Evolutionary conservation across 1,140 invertebrate species (phyloP).

Genomic region (Panagrolaimus sp.): DNA sequence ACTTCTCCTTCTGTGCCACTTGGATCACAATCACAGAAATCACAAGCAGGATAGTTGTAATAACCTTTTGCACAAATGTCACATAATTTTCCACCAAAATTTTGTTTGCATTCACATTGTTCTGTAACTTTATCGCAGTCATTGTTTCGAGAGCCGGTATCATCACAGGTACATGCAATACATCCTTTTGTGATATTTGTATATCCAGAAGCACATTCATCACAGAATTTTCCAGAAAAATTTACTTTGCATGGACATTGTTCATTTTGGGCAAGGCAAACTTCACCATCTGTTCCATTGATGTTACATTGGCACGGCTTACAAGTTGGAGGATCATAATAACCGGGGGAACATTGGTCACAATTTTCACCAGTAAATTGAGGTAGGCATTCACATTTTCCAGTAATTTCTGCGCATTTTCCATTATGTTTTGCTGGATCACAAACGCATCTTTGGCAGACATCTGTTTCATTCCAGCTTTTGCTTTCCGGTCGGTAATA

Average conservation of each 20-base stretch:
- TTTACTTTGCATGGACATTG: constrained; percentile 84
- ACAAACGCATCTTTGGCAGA: constrained; percentile 72
- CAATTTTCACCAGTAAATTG: constrained; percentile 78
- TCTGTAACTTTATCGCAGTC: constrained; percentile 76
- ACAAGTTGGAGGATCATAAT: constrained; percentile 88
- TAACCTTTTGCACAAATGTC: constrained; percentile 83
- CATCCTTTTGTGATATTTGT: constrained; percentile 74
- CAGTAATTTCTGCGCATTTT: constrained; percentile 85
- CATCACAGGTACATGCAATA: constrained; percentile 74
- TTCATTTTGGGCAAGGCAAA: constrained; percentile 64
- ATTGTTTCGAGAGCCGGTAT: constrained; percentile 69
- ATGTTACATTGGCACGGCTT: constrained; percentile 84
- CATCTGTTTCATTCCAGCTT: constrained; percentile 77
- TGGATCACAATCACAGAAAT: constrained; percentile 84
- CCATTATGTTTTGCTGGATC: constrained; percentile 78
- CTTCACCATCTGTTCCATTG: constrained; percentile 70
- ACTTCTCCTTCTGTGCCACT: constrained; percentile 77
- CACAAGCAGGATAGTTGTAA: constrained; percentile 78
- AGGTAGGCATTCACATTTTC: constrained; percentile 78
- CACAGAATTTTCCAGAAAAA: constrained; percentile 77
- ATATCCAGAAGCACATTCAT: constrained; percentile 82
- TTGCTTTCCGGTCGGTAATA: constrained; percentile 79
- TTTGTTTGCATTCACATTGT: constrained; percentile 82
- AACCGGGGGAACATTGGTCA: constrained; percentile 78
- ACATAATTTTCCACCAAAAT: constrained; percentile 77